Evolutionary conservation across 2,797 vertebrate genomes (phyloP), one percentile per base, ranked within the genome.

Genomic region (Chanos chanos): DNA sequence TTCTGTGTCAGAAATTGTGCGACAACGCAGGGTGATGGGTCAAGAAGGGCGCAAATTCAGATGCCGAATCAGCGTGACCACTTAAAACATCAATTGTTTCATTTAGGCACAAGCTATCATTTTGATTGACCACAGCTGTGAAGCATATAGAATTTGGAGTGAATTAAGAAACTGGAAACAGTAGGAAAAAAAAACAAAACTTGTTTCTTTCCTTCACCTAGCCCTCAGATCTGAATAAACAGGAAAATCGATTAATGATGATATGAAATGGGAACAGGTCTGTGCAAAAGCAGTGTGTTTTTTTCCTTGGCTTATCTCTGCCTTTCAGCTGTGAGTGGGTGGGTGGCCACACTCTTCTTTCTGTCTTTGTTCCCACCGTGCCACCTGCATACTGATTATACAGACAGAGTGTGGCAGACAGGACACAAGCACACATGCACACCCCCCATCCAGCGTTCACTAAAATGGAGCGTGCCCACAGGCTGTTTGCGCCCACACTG

Each of bases 331-430:
- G 76, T 70, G 73, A 73, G 75, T 66, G 63, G 73, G 70, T 37
- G 66, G 68, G 25, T 53, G 54, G 74, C 48, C 58, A 59, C 65
- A 73, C 71, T 68, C 67, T 67, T 66, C 59, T 74, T 51, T 45
- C 47, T 47, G 21, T 79, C 77, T 77, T 77, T 78, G 66, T 67
- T 71, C 54, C 61, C 5, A 27, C 55, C 60, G 64, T 74, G 55
- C 72, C 75, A 73, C 71, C 80, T 83, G 83, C 77, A 81, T 82
- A 83, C 77, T 75, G 73, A 85, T 80, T 75, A 64, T 70, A 81
- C 71, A 68, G 59, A 66, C 72, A 67, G 50, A 44, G 47, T 43
- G 24, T 52, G 66, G 64, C 70, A 70, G 67, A 39, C 12, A 59
- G 59, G 58, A 71, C 65, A 72, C 55, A 50, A 27, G 56, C 7